Conservation (phyloP, 2,888 invertebrate genomes). For the Opisthograptis luteolata region DNA sequence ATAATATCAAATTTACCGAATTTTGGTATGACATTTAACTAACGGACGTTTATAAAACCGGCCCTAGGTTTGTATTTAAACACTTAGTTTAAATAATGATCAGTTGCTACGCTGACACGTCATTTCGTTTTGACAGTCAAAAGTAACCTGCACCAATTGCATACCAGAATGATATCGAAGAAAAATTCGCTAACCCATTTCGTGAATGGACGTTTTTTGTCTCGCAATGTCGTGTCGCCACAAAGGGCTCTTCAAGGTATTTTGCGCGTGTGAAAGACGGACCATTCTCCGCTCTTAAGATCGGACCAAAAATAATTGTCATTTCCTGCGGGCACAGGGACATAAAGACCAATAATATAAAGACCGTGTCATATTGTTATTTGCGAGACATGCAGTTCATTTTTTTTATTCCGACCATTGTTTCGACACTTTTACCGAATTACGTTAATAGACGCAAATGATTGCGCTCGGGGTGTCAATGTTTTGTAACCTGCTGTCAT, state of each 20-base stretch:
- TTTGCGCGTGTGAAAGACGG: slow-evolving; percentile 81
- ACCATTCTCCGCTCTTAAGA: slow-evolving; percentile 72
- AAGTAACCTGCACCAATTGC: slow-evolving; percentile 31
- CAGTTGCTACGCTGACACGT: too few species aligned
- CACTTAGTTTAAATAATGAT: too few species aligned
- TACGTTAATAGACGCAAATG: slow-evolving; percentile 52
- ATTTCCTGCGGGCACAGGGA: slow-evolving; percentile 75
- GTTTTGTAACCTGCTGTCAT: slow-evolving; percentile 18
- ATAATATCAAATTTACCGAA: too few species aligned
- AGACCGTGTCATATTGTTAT: slow-evolving; percentile 45
- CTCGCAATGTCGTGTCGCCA: slow-evolving; percentile 58
- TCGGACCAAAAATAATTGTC: slow-evolving; percentile 82
- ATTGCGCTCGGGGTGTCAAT: slow-evolving; percentile 50
- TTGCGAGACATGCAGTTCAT: slow-evolving; percentile 38
- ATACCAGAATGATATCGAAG: slow-evolving; percentile 43
- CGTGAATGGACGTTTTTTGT: slow-evolving; percentile 80
- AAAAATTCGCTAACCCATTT: slow-evolving; percentile 71
- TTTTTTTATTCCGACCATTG: slow-evolving; percentile 38
- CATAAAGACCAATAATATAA: slow-evolving; percentile 43
- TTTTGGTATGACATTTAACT: too few species aligned
- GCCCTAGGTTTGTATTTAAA: too few species aligned
- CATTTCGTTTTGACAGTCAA: too few species aligned
- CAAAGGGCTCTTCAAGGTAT: slow-evolving; percentile 77
- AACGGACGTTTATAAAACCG: too few species aligned
- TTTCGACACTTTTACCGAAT: slow-evolving; percentile 55